Evolutionary conservation across 2,888 invertebrate genomes (phyloP).

Genomic region (Osedax fenrisi): DNA sequence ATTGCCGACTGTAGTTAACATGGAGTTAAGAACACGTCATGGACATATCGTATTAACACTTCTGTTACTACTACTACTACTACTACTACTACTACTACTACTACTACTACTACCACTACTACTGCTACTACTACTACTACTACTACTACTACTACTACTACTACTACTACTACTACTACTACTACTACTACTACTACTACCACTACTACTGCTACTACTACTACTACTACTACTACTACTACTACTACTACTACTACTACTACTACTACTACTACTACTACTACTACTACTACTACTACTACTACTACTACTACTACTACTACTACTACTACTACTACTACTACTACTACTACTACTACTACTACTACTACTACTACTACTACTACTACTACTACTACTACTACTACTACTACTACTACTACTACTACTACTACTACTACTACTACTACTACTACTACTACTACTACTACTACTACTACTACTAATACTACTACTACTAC

Average conservation of each 20-base stretch:
- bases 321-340: conserved; percentile 16
- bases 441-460: conserved; percentile 9
- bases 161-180: conserved; percentile 8
- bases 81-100: conserved; percentile 15
- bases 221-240: conserved; percentile 4
- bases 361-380: conserved; percentile 5
- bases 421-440: conserved; percentile 9
- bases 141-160: conserved; percentile 18
- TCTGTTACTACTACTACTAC: conserved; percentile 1
- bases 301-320: conserved; percentile 18
- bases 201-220: conserved; percentile 14
- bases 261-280: conserved; percentile 11
- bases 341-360: not conserved
- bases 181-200: conserved; percentile 12
- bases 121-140: conserved; percentile 1
- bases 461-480: not conserved
- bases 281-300: conserved; percentile 10
- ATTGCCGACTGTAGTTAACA: too few species aligned
- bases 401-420: not conserved
- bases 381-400: conserved; percentile 12
- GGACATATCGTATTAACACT: too few species aligned
- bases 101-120: conserved; percentile 14
- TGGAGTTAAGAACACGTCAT: too few species aligned
- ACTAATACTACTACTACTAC: too few species aligned
- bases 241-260: conserved; percentile 17